Conservation (phyloP, 1,140 invertebrate species). For the Nylanderia fulva region DNA sequence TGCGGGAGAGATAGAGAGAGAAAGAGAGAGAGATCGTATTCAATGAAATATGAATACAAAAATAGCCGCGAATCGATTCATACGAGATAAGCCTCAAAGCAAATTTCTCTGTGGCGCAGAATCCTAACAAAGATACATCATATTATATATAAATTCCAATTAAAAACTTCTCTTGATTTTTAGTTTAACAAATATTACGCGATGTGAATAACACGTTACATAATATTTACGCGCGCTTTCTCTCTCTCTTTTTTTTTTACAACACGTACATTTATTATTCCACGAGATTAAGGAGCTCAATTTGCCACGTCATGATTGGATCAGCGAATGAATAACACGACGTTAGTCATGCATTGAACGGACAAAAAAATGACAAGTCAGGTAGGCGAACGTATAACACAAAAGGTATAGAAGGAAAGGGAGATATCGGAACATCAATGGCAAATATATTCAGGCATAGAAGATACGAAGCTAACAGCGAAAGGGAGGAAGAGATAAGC, state of each 20-base stretch:
- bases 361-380: background rate
- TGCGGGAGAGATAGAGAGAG: background rate
- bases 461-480: background rate
- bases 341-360: background rate
- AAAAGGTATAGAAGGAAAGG: background rate
- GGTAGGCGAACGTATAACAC: background rate
- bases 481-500: too few species aligned
- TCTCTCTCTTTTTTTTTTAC: background rate
- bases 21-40: background rate
- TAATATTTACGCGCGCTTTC: background rate
- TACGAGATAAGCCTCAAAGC: constrained; percentile 29
- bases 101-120: background rate
- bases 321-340: background rate
- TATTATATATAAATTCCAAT: constrained; percentile 20
- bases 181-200: background rate
- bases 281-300: background rate
- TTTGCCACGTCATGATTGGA: constrained; percentile 1
- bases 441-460: background rate
- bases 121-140: background rate
- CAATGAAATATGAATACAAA: constrained; percentile 23
- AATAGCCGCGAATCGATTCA: constrained; percentile 17
- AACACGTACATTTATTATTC: background rate
- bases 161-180: background rate
- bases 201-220: background rate
- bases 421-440: background rate